Base-by-base conservation (phyloP, 2,113 vertebrate genomes). In the Cynopterus brachyotis region DNA sequence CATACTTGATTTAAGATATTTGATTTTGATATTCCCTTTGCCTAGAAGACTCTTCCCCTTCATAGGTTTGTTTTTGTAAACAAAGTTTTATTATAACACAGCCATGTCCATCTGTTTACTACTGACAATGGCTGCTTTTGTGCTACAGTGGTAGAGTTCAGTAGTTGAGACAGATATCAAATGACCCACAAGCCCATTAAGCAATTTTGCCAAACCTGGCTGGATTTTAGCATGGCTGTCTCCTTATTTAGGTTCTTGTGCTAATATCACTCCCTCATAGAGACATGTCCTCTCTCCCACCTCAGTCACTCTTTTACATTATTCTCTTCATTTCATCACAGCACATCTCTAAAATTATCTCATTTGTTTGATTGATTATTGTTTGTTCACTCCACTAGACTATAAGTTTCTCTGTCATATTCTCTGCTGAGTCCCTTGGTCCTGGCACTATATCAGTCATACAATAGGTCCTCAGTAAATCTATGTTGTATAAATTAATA, bases 11-110 rank as follows among this genome's bases (percentile, higher is more conserved):
- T 89, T 72, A 91, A 6, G 30, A 59, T 35, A 86, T 83, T 90
- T 64, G 32, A 83, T 64, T 60, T 67, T 84, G 70, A 9, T 84
- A 1, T 81, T 80, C 17, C 8, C 9, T 90, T 95, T 91, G 45
- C 32, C 47, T 82, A 35, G 32, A 94, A 88, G 35, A 83, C 9
- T 26, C 30, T 75, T 57, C 16, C n/a, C 6, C 69, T 87, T 97
- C 53, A 62, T 73, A 19, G 26, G 26, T 73, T 40, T 85, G 37
- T 76, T 97, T 95, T 67, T 93, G 24, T 82, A 95, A 93, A 57
- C 81, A 81, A 88, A 86, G 28, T 80, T 50, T 78, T 59, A 88
- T 47, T 92, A 57, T 69, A 91, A 89, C 85, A 89, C 17, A 97
- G 2, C 5, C 7, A 57, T 60, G 16, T 5, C 40, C 87, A 66